These are phyloP conservation scores for Choristoneura fumiferana DNA, from an alignment of 1,140 invertebrate genomes.

Conservation along the genomic window DNA sequence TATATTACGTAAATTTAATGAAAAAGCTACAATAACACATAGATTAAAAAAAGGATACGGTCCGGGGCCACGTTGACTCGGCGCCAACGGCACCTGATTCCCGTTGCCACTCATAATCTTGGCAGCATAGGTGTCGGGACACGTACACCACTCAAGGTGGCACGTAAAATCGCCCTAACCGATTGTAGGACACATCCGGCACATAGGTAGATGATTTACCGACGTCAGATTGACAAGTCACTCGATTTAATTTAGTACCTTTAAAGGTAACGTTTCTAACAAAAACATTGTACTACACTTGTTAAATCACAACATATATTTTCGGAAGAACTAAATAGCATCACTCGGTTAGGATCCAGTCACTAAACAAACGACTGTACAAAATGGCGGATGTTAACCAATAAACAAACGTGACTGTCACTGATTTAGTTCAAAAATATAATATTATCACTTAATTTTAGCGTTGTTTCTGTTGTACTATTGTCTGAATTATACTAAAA, in stretches of 20 bases:
- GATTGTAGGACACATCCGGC: slow-evolving; percentile 78
- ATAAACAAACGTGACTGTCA: slow-evolving; percentile 75
- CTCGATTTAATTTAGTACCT: slow-evolving; percentile 63
- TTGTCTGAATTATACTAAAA: slow-evolving; percentile 58
- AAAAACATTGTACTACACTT: slow-evolving; percentile 73
- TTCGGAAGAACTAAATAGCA: slow-evolving; percentile 60
- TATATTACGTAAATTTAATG: slow-evolving; percentile 74
- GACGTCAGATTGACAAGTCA: slow-evolving; percentile 72
- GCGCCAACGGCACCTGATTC: slow-evolving; percentile 75
- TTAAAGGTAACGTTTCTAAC: slow-evolving; percentile 65
- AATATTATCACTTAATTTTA: slow-evolving; percentile 50
- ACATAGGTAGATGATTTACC: slow-evolving; percentile 66
- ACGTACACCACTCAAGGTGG: slow-evolving; percentile 77
- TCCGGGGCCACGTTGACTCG: slow-evolving; percentile 69
- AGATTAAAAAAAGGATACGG: slow-evolving; percentile 67
- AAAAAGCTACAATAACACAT: slow-evolving; percentile 48
- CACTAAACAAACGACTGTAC: slow-evolving; percentile 78
- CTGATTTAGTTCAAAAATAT: slow-evolving; percentile 47
- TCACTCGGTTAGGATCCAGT: slow-evolving; percentile 66
- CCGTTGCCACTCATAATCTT: slow-evolving; percentile 75
- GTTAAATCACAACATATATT: slow-evolving; percentile 62
- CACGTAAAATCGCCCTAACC: slow-evolving; percentile 73
- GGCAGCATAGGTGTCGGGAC: slow-evolving; percentile 75
- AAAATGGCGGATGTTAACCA: slow-evolving; percentile 78
- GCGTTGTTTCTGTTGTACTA: slow-evolving; percentile 37